phyloP scores from a whole-genome alignment of 2,888 invertebrate species.

The Leucoptera coffeella region DNA sequence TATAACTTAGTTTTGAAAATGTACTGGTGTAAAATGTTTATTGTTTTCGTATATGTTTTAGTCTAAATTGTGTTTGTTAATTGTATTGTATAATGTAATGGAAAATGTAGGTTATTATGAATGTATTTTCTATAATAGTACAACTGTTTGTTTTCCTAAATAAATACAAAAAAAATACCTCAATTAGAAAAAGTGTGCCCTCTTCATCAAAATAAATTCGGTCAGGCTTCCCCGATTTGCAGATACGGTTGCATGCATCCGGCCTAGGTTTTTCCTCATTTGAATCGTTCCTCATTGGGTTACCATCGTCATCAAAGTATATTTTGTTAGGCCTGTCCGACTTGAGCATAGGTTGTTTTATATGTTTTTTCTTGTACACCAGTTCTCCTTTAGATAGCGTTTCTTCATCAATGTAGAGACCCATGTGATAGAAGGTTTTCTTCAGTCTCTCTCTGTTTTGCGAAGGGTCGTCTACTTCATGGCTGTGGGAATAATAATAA shows the following conservation, averaged over 20 bases:
- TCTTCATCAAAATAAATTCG: conserved; percentile 17
- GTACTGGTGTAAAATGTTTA: no score
- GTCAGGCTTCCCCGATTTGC: conserved; percentile 23
- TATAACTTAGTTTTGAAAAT: no score
- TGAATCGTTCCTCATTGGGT: conserved; percentile 28
- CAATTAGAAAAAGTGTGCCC: conserved; percentile 1
- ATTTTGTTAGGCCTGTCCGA: conserved; percentile 49
- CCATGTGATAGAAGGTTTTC: conserved; percentile 61
- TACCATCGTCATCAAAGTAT: conserved; percentile 63
- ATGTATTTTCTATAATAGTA: no score
- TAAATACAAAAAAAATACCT: no score
- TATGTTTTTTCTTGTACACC: conserved; percentile 58
- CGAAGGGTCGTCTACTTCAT: conserved; percentile 47
- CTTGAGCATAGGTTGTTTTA: conserved; percentile 45
- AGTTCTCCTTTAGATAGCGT: conserved; percentile 49
- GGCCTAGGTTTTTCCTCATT: no score
- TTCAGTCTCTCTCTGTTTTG: conserved; percentile 44
- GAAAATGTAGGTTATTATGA: no score
- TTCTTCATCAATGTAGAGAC: conserved; percentile 28
- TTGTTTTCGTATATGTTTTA: no score
- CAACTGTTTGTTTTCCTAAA: no score
- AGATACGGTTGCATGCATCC: no score
- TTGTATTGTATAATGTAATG: no score
- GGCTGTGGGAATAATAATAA: no score
- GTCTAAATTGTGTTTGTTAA: no score